Evolutionary conservation across 2,888 invertebrate genomes (phyloP).

Genomic region (Leptinotarsa peninsularis): DNA sequence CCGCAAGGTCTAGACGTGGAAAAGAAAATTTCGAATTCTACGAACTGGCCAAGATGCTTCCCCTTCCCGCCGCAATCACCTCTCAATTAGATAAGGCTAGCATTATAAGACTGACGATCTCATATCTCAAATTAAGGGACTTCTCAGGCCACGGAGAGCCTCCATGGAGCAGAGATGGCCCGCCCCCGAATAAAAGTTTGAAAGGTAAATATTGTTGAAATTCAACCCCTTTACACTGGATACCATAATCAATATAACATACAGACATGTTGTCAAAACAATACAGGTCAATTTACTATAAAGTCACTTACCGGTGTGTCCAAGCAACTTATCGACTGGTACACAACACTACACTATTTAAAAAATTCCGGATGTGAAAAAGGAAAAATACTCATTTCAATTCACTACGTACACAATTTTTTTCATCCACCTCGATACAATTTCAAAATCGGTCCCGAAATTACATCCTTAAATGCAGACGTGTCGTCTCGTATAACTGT

Average conservation of each 20-base stretch:
- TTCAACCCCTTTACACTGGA: too few relatives aligned
- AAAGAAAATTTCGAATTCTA: conserved; percentile 98
- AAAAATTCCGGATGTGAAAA: too few relatives aligned
- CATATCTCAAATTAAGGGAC: conserved; percentile 93
- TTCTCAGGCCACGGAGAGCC: conserved; percentile 97
- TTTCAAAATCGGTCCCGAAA: too few relatives aligned
- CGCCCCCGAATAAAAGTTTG: conserved; percentile 81
- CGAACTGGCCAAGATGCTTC: conserved; percentile 94
- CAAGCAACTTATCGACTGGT: neutral
- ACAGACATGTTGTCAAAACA: too few relatives aligned
- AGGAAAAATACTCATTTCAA: too few relatives aligned
- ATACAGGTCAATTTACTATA: neutral
- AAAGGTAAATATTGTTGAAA: conserved; percentile 73
- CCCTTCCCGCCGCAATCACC: conserved; percentile 90
- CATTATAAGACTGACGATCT: conserved; percentile 95
- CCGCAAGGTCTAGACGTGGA: conserved; percentile 89
- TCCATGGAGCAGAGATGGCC: conserved; percentile 90
- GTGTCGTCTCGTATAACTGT: too few relatives aligned
- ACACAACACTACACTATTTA: too few relatives aligned
- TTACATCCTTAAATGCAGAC: too few relatives aligned
- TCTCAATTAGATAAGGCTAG: conserved; percentile 96
- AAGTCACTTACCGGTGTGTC: neutral
- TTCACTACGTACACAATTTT: too few relatives aligned
- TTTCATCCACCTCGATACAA: too few relatives aligned
- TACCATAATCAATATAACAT: too few relatives aligned